These are phyloP conservation scores for Calliopsis andreniformis DNA, from an alignment of 1,140 invertebrate species.

Conservation along the genomic window DNA sequence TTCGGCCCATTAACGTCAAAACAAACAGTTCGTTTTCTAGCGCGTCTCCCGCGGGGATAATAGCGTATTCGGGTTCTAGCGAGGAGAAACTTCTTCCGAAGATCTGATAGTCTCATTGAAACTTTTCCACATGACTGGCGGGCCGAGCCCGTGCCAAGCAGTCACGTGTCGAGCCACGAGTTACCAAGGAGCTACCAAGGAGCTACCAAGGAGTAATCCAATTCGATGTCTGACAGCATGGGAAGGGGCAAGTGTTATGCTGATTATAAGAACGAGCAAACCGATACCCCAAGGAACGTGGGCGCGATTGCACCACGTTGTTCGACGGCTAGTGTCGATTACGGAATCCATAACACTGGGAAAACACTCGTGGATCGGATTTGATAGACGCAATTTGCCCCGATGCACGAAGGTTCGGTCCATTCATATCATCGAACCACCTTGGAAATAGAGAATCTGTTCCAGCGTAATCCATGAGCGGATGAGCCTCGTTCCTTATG, in stretches of 20 bases:
- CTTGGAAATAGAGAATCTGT: conserved; percentile 47
- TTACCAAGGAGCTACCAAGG: conserved; percentile 9
- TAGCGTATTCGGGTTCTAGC: not conserved
- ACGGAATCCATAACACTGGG: conserved; percentile 50
- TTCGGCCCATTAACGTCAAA: conserved; percentile 22
- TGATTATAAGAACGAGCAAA: conserved; percentile 41
- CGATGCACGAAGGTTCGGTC: not conserved
- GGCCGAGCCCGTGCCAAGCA: not conserved
- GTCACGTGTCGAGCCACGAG: not conserved
- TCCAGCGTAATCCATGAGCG: conserved; percentile 45
- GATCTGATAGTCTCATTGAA: conserved; percentile 15
- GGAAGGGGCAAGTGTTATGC: conserved; percentile 20
- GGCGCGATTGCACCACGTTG: conserved; percentile 24
- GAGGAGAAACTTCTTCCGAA: not conserved
- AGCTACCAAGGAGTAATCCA: conserved; percentile 11
- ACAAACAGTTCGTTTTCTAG: not conserved
- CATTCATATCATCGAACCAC: conserved; percentile 47
- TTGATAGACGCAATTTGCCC: conserved; percentile 50
- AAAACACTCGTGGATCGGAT: conserved; percentile 45
- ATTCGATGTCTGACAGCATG: not conserved
- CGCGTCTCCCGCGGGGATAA: not conserved
- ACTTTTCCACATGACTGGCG: conserved; percentile 20
- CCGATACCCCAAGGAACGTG: conserved; percentile 1
- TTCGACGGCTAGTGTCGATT: conserved; percentile 24
- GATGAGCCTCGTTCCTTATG: conserved; percentile 26